A percentile compares a stretch with the other conserved stretches of the same genome.
These are phyloP conservation scores for Scrobipalpa atriplicella DNA, from an alignment of 2,888 invertebrate species.

Conservation along the genomic window DNA sequence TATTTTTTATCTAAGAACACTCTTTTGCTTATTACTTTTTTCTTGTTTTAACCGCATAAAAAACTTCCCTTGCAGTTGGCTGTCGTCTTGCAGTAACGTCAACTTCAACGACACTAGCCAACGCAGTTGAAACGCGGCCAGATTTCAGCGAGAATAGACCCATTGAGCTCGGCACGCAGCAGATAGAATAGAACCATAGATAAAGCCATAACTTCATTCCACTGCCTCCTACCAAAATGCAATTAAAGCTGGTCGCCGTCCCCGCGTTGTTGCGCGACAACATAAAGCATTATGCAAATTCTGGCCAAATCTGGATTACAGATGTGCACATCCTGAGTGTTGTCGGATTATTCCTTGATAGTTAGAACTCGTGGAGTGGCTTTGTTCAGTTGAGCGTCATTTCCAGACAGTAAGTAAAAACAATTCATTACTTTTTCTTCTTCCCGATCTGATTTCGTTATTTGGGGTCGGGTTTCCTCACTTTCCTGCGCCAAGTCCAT, in stretches of 20 bases:
- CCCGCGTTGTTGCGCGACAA: constrained; percentile 59
- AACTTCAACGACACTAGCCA: no score
- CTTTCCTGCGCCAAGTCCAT: no score
- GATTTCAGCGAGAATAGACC: neutral
- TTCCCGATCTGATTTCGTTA: no score
- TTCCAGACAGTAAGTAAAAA: no score
- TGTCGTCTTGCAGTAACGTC: no score
- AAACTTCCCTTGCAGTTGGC: no score
- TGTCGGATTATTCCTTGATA: constrained; percentile 14
- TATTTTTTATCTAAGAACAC: no score
- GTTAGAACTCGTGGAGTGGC: neutral
- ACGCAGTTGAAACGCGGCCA: neutral
- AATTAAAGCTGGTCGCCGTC: constrained; percentile 69
- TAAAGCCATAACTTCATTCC: constrained; percentile 54
- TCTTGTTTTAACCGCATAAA: no score
- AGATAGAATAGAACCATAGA: constrained; percentile 41
- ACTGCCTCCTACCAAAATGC: constrained; percentile 60
- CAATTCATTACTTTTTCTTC: no score
- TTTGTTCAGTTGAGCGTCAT: no score
- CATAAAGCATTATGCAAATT: constrained; percentile 74
- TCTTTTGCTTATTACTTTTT: no score
- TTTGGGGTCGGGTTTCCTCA: no score
- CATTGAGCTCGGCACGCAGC: neutral
- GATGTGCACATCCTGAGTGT: constrained; percentile 53
- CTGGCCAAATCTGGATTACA: constrained; percentile 61